Percentiles rank a stretch among this genome's conserved stretches.
Conservation (phyloP, 92 coral and sea anemone genomes). For the Paragorgia papillata region DNA sequence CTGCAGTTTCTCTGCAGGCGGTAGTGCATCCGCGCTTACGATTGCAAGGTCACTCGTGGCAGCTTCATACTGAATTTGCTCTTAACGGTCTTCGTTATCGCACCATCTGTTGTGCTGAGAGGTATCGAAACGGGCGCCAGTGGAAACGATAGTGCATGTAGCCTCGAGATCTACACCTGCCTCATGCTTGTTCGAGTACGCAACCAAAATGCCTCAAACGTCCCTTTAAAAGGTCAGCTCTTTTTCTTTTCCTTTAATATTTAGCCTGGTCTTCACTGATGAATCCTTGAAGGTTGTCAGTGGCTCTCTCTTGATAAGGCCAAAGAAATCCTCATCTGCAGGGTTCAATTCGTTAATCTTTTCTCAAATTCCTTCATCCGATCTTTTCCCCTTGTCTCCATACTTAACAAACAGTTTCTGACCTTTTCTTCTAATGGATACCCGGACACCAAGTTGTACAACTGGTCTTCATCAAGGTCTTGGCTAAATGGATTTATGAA, state of each 20-base stretch:
- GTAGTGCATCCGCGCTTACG: neutral
- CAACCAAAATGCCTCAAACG: conserved; percentile 38
- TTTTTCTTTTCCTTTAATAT: conserved; percentile 4
- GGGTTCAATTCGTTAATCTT: neutral
- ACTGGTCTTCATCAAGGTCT: neutral
- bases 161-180: conserved; percentile 34
- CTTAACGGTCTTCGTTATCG: conserved; percentile 35
- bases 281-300: conserved; percentile 1
- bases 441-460: conserved; percentile 11
- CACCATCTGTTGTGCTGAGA: conserved; percentile 41
- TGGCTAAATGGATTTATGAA: neutral
- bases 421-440: conserved; percentile 1
- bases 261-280: neutral
- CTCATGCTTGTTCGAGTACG: conserved; percentile 39
- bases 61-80: conserved; percentile 1
- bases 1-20: neutral
- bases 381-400: neutral
- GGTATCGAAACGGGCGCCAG: conserved; percentile 46
- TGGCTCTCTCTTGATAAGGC: conserved; percentile 5
- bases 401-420: neutral
- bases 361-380: neutral
- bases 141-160: conserved; percentile 16
- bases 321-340: neutral
- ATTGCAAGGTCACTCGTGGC: neutral
- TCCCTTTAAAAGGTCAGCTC: conserved; percentile 41